Conservation (phyloP, 2,888 invertebrate genomes). For the Blera fallax region DNA sequence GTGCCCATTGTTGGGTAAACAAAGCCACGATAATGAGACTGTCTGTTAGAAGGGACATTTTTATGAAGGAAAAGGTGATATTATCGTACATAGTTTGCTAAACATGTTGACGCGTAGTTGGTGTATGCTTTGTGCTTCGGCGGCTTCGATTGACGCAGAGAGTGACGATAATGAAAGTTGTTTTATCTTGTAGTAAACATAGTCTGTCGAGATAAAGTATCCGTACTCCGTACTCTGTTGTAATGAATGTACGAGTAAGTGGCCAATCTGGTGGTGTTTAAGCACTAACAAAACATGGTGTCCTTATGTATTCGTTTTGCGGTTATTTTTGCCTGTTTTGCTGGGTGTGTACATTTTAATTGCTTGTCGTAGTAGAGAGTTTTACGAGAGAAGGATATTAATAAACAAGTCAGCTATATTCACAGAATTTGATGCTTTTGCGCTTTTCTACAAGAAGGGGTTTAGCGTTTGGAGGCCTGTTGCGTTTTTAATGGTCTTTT, state of each 20-base stretch:
- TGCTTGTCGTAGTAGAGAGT: too few relatives aligned
- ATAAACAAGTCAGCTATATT: too few relatives aligned
- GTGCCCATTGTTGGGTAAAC: conserved; percentile 5
- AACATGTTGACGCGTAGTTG: not conserved
- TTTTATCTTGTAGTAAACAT: conserved; percentile 18
- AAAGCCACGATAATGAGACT: not conserved
- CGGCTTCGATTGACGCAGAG: conserved; percentile 1
- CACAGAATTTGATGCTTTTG: too few relatives aligned
- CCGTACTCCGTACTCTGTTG: not conserved
- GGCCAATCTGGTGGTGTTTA: not conserved
- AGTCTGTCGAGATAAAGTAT: not conserved
- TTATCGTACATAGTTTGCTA: not conserved
- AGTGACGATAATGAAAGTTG: conserved; percentile 11
- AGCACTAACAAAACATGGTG: not conserved
- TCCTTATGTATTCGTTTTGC: not conserved
- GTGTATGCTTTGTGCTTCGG: not conserved
- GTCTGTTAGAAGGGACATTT: not conserved
- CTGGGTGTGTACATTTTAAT: not conserved
- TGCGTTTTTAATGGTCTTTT: too few relatives aligned
- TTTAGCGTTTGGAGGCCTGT: too few relatives aligned
- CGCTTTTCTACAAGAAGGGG: too few relatives aligned
- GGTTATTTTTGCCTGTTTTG: not conserved
- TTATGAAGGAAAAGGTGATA: conserved; percentile 9
- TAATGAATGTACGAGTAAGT: not conserved
- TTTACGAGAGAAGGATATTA: too few relatives aligned